phyloP scores from a whole-genome alignment of 1,140 invertebrate genomes.

The Eupeodes corollae region DNA sequence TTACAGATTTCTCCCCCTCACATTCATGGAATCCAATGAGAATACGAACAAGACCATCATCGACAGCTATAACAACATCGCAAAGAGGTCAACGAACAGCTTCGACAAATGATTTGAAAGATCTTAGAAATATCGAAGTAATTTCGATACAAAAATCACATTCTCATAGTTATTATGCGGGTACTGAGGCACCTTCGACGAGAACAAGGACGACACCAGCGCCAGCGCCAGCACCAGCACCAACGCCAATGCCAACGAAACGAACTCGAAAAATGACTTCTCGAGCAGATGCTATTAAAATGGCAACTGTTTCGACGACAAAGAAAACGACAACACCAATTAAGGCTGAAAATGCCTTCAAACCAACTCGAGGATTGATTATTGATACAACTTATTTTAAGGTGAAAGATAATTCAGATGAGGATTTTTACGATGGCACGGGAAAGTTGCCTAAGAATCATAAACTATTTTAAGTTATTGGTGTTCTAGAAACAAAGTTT shows the following conservation, averaged over 20 bases:
- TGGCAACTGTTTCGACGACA: not conserved
- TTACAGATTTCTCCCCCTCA: too few relatives aligned
- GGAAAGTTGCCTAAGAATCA: constrained; percentile 34
- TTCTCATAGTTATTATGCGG: constrained; percentile 32
- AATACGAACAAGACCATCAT: constrained; percentile 11
- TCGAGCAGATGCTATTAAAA: not conserved
- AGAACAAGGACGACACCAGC: too few relatives aligned
- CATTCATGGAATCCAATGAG: constrained; percentile 26
- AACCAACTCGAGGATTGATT: constrained; percentile 26
- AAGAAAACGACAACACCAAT: not conserved
- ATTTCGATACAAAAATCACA: constrained; percentile 25
- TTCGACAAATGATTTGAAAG: constrained; percentile 2
- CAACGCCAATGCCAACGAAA: too few relatives aligned
- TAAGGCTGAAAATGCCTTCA: constrained; percentile 6
- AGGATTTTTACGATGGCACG: constrained; percentile 11
- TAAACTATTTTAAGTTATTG: constrained; percentile 20
- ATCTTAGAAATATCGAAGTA: constrained; percentile 1
- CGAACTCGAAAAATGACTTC: not conserved
- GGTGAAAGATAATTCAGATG: constrained; percentile 20
- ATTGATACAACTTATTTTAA: constrained; percentile 33
- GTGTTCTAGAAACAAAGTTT: too few relatives aligned
- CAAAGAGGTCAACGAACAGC: constrained; percentile 1
- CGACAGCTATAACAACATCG: constrained; percentile 2
- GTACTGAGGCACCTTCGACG: constrained; percentile 23
- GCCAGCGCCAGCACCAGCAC: constrained; percentile 12